A percentile compares a stretch with the other conserved stretches of the same genome.
Evolutionary conservation across 1,140 invertebrate genomes (phyloP).

Genomic region (Planococcus citri): DNA sequence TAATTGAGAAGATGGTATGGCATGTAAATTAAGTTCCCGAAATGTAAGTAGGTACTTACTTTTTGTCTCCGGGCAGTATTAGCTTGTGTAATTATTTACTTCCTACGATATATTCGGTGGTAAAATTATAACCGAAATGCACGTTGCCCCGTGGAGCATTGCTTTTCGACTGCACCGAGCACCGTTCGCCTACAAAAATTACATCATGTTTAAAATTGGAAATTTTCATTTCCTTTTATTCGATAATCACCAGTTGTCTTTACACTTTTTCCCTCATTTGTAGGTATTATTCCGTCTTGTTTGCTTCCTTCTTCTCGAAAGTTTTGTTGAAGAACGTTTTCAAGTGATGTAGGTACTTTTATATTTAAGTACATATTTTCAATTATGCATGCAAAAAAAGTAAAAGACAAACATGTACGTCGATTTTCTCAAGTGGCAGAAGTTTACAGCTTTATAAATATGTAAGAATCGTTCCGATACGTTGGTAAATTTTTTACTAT

Average conservation of each 20-base stretch:
- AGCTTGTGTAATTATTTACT: not conserved
- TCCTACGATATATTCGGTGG: not conserved
- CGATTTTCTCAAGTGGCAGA: too few species aligned
- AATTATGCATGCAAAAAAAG: too few species aligned
- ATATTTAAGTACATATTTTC: not conserved
- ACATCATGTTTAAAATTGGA: not conserved
- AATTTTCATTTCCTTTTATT: not conserved
- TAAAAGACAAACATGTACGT: too few species aligned
- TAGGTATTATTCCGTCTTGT: too few species aligned
- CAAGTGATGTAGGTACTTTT: not conserved
- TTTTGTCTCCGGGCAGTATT: not conserved
- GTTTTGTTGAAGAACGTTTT: too few species aligned
- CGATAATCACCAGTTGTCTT: not conserved
- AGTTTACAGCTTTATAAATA: too few species aligned
- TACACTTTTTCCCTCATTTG: not conserved
- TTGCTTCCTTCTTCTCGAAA: too few species aligned
- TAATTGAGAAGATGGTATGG: not conserved
- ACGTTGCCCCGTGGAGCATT: not conserved
- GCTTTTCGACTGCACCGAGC: not conserved
- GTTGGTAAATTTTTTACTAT: too few species aligned
- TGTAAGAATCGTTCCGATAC: too few species aligned
- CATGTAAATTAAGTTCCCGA: not conserved
- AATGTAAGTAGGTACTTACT: slow-evolving; percentile 8
- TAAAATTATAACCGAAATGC: not conserved
- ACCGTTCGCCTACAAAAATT: not conserved